These are phyloP conservation scores for Drosophila arawakana DNA, from an alignment of 1,140 invertebrate genomes.

Conservation along the genomic window DNA sequence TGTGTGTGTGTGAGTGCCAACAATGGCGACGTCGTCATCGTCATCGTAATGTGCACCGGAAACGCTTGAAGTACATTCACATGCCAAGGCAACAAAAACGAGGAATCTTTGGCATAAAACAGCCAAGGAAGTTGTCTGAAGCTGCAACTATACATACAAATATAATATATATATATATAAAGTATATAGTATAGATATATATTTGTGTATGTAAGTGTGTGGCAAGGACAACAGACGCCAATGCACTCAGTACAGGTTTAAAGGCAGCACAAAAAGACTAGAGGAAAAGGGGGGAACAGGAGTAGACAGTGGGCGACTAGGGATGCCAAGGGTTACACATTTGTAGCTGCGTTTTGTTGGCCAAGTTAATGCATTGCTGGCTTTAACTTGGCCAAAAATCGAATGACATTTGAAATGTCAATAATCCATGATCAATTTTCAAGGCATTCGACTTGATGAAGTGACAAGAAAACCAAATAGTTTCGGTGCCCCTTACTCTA, in stretches of 20 bases:
- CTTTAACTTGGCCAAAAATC: slow-evolving; percentile 22
- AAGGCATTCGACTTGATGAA: slow-evolving; percentile 41
- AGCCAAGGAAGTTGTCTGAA: slow-evolving; percentile 66
- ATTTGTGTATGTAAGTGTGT: slow-evolving; percentile 24
- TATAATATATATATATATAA: slow-evolving; percentile 11
- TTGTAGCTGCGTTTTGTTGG: slow-evolving; percentile 15
- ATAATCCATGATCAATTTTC: slow-evolving; percentile 31
- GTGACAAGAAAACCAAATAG: slow-evolving; percentile 41
- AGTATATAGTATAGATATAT: slow-evolving; percentile 2
- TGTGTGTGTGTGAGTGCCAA: slow-evolving; percentile 57
- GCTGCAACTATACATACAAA: slow-evolving; percentile 17
- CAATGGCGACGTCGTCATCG: slow-evolving; percentile 71
- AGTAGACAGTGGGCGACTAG: background rate
- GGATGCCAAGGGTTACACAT: background rate
- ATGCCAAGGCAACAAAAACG: slow-evolving; percentile 62
- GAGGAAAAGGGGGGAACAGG: background rate
- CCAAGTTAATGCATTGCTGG: slow-evolving; percentile 28
- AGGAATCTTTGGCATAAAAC: slow-evolving; percentile 51
- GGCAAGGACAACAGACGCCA: slow-evolving; percentile 79
- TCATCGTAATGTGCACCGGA: slow-evolving; percentile 77
- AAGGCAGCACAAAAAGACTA: slow-evolving; percentile 20
- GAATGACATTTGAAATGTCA: slow-evolving; percentile 43
- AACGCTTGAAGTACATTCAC: slow-evolving; percentile 82
- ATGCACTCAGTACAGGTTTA: slow-evolving; percentile 69
- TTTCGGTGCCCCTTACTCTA: too few species aligned